Evolutionary conservation across 2,797 vertebrate species (phyloP), one percentile per base, ranked within the genome.

Genomic region (Pangasius sanitwongsei): DNA sequence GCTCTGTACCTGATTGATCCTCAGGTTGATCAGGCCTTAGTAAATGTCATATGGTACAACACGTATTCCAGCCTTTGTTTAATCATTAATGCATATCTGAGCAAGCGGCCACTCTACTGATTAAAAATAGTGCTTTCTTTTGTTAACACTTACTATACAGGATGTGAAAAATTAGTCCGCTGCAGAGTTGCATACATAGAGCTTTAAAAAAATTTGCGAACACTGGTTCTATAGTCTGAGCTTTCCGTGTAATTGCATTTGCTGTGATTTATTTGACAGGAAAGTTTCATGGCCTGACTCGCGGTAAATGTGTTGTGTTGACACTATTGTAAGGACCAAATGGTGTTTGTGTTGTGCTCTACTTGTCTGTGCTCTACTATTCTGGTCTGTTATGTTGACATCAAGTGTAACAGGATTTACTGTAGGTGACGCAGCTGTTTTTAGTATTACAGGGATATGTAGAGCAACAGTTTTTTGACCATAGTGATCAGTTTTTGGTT

Each of bases 1-100:
- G 31, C n/a, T 23, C 78, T n/a, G 81, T 65, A 44, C 23, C 59
- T 70, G 86, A 87, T 55, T 69, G 77, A 87, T 69, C 86, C 48
- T 50, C 31, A 20, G 48, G 28, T 78, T 67, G 9, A 87, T 87
- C 34, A 31, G 50, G 15, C 63, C 41, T 82, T 72, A 72, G 31
- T 44, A 83, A 63, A 61, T 74, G 67, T 55, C 87, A 50, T 74
- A 61, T 50, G 55, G 28, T 75, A 63, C 57, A 2, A 74, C 70
- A 25, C 18, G n/a, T 37, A 63, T 34, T 23, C n/a, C 16, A 53
- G 28, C 44, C 34, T 59, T 87, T 59, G 72, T 72, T 87, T 57
- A 69, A 70, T 70, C 48, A 57, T 67, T 44, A n/a, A 18, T 9
- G 28, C 16, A 57, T 61, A 48, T n/a, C 55, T 44, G 85, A 20